Conservation (phyloP, 2,888 invertebrate species). For the Hanleya hanleyi region DNA sequence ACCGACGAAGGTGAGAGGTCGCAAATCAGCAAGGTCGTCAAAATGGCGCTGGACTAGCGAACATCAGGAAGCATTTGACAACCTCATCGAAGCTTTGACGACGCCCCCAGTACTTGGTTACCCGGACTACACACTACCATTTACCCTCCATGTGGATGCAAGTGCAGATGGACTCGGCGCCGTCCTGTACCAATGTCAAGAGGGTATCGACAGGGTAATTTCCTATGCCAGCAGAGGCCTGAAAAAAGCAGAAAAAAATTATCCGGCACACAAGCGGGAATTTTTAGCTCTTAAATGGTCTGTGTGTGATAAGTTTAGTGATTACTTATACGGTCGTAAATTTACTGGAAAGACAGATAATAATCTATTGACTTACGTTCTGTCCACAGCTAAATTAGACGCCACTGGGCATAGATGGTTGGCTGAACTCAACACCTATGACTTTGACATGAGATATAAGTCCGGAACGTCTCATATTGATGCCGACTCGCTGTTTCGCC, state of each 20-base stretch:
- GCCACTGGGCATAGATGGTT: neutral
- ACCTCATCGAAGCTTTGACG: neutral
- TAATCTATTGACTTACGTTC: slow-evolving; percentile 16
- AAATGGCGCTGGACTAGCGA: neutral
- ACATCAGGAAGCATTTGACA: neutral
- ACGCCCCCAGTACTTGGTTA: neutral
- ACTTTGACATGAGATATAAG: neutral
- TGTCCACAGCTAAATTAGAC: neutral
- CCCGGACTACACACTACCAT: neutral
- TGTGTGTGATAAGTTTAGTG: slow-evolving; percentile 26
- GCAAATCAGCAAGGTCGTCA: neutral
- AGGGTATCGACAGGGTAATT: slow-evolving; percentile 30
- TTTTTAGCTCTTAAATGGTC: slow-evolving; percentile 30
- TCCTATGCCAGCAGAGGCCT: slow-evolving; percentile 36
- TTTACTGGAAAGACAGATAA: slow-evolving; percentile 14
- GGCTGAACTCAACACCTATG: neutral
- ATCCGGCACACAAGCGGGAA: slow-evolving; percentile 26
- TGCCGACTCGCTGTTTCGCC: neutral
- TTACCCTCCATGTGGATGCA: neutral
- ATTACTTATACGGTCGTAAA: slow-evolving; percentile 22
- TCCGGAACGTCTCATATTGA: neutral
- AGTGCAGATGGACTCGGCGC: slow-evolving; percentile 26
- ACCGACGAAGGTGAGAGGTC: too few species aligned
- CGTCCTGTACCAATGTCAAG: slow-evolving; percentile 37
- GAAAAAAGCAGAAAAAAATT: slow-evolving; percentile 34